Conservation (phyloP, 2,888 invertebrate genomes). For the Fabriciana adippe region DNA sequence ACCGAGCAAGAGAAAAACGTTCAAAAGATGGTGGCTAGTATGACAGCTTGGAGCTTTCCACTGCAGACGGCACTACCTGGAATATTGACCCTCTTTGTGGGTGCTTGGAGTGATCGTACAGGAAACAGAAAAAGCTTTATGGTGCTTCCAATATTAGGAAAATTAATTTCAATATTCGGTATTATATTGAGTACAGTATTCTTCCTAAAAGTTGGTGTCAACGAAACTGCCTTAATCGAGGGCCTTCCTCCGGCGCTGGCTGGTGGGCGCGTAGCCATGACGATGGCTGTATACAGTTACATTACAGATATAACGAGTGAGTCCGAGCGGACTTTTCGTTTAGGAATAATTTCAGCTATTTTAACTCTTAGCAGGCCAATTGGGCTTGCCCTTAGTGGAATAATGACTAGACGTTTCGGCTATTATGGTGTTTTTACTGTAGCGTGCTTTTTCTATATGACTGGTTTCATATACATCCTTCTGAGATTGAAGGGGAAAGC, state of each 20-base stretch:
- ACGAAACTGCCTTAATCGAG: conserved; percentile 80
- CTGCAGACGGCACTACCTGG: conserved; percentile 82
- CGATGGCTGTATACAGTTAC: conserved; percentile 84
- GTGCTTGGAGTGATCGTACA: conserved; percentile 85
- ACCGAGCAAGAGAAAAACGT: conserved; percentile 72
- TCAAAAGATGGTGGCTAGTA: conserved; percentile 79
- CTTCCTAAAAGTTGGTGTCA: conserved; percentile 79
- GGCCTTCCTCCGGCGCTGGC: conserved; percentile 83
- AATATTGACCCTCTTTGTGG: conserved; percentile 80
- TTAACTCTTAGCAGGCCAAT: conserved; percentile 78
- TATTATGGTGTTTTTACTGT: conserved; percentile 75
- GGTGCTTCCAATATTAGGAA: conserved; percentile 82
- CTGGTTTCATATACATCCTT: conserved; percentile 72
- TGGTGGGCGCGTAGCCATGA: conserved; percentile 83
- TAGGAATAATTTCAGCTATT: conserved; percentile 83
- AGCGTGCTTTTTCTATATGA: conserved; percentile 70
- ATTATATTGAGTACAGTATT: conserved; percentile 82
- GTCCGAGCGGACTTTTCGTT: conserved; percentile 83
- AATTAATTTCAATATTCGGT: conserved; percentile 79
- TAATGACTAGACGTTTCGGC: conserved; percentile 74
- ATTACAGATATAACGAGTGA: conserved; percentile 83
- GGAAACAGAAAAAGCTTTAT: conserved; percentile 83
- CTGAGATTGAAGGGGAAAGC: conserved; percentile 66
- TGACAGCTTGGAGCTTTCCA: conserved; percentile 83
- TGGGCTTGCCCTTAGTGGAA: conserved; percentile 80